Evolutionary conservation across 2,797 vertebrate species (phyloP), one percentile per base, ranked within the genome.

Genomic region (Rhinella marina): DNA sequence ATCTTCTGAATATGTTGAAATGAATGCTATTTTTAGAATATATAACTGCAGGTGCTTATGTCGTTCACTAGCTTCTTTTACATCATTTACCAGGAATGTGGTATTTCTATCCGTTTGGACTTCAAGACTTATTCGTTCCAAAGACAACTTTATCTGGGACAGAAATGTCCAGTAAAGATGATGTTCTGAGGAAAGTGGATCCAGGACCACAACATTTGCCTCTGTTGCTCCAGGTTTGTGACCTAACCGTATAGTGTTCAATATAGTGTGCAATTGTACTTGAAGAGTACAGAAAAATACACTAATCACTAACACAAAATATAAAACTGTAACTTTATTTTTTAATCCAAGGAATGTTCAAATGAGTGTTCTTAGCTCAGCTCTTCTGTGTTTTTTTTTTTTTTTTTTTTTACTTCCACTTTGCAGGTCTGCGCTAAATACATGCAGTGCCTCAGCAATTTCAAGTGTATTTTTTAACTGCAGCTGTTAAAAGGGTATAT

Each of bases 41-140:
- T 50, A 48, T 10, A 23, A 0, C 8, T 48, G 17, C 11, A 48
- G 3, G 1, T 27, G 25, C 4, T 41, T 73, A 25, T 52, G 19
- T 75, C 7, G 7, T 76, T 52, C 1, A 54, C 50, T 50, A 16
- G 3, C n/a, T 52, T 2, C 14, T 54, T 25, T 77, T 54, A n/a
- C 23, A 14, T 77, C 23, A 16, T 23, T 78, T 50, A 8, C 85
- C 68, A 96, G 95, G 95, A 64, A 92, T 93, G 21, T 95, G 95
- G 95, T 91, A 94, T 88, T 93, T 95, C 90, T 96, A 94, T 64
- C 94, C 94, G 0, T 94, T 92, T 0, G 94, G 94, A 14, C 92
- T 95, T n/a, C 92, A 88, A 0, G 90, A 88, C 0, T 29, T 91
- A 48, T 50, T 68, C 8, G 13, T 56, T 7, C 88, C 88, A 50